Evolutionary conservation across 2,113 vertebrate species (phyloP).

Genomic region (Piprites chloris): DNA sequence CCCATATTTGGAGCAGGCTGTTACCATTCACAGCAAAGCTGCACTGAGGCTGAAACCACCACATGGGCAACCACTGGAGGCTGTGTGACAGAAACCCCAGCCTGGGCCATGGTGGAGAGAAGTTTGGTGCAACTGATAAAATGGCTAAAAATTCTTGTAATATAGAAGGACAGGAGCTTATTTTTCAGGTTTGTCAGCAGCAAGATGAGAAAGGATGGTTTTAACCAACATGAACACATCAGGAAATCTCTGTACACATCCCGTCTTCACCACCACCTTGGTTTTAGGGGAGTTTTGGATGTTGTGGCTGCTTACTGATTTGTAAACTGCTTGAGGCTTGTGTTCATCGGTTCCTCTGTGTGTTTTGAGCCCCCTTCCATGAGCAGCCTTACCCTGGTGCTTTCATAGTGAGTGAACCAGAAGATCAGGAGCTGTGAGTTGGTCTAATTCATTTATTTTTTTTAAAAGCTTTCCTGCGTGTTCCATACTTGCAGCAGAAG

Average conservation of each 20-base stretch:
- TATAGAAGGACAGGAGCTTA: neutral
- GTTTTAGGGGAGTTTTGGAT: neutral
- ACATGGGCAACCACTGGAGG: accelerated
- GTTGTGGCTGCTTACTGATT: neutral
- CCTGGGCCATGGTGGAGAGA: accelerated
- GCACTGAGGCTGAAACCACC: neutral
- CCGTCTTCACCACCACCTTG: neutral
- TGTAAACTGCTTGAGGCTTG: accelerated
- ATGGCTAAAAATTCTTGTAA: neutral
- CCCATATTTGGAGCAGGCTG: neutral
- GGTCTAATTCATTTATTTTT: neutral
- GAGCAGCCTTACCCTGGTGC: neutral
- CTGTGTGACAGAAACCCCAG: neutral
- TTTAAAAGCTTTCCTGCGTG: neutral
- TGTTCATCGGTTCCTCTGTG: neutral
- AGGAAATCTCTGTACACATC: neutral
- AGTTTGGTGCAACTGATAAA: neutral
- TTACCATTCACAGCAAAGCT: neutral
- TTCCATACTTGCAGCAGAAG: neutral
- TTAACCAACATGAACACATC: neutral
- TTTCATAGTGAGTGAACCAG: neutral
- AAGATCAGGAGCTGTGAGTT: neutral
- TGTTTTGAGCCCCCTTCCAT: neutral
- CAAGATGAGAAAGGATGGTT: neutral
- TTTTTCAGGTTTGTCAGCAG: neutral